These are phyloP conservation scores for Exaiptasia diaphana DNA, from an alignment of 64 coral and sea anemone genomes.

Conservation along the genomic window DNA sequence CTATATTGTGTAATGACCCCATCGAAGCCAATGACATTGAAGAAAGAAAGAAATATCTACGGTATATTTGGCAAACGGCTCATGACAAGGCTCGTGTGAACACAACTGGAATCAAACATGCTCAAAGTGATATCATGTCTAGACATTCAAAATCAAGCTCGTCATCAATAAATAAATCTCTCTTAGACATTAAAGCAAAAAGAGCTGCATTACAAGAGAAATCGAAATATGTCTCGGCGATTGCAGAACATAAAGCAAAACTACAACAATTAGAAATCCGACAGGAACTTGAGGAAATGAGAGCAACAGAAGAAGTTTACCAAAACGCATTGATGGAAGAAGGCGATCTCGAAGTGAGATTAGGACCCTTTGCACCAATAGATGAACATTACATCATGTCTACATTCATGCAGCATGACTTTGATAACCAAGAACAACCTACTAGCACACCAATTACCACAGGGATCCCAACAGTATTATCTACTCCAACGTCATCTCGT, in stretches of 20 bases:
- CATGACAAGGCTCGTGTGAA: background rate
- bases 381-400: constrained; percentile 6
- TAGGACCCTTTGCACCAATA: background rate
- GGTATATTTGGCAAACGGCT: too few species aligned
- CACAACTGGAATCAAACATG: background rate
- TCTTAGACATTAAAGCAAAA: constrained; percentile 51
- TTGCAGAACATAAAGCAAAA: constrained; percentile 69
- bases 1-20: too few species aligned
- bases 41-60: too few species aligned
- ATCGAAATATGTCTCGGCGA: constrained; percentile 50
- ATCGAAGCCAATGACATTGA: too few species aligned
- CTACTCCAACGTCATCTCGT: background rate
- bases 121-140: background rate
- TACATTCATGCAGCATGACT: background rate
- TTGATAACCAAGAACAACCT: background rate
- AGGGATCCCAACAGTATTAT: background rate
- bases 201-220: constrained; percentile 63
- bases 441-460: background rate
- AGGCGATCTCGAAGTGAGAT: background rate
- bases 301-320: constrained; percentile 45
- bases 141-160: constrained; percentile 1
- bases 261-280: constrained; percentile 46
- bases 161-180: constrained; percentile 26
- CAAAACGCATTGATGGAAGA: constrained; percentile 3
- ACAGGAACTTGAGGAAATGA: constrained; percentile 41